Conservation (phyloP, 2,797 vertebrate species). For the Coilia nasus region DNA sequence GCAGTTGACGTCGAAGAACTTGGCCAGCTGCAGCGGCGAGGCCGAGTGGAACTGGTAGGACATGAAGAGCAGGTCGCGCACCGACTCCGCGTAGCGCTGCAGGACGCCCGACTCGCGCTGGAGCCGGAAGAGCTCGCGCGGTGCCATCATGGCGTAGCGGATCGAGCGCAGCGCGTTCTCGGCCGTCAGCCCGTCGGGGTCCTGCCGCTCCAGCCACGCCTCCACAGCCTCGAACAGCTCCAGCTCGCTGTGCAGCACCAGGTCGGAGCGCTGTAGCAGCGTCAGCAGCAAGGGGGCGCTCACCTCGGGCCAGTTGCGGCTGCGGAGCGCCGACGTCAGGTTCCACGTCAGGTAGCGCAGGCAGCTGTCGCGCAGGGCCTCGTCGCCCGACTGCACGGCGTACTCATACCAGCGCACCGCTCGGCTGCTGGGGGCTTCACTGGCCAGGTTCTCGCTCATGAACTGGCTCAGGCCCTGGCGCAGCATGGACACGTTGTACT, state of each 20-base stretch:
- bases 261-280: slow-evolving; percentile 87
- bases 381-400: slow-evolving; percentile 75
- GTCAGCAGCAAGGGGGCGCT: slow-evolving; percentile 84
- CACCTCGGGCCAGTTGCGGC: slow-evolving; percentile 81
- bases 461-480: slow-evolving; percentile 86
- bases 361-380: slow-evolving; percentile 82
- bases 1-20: slow-evolving; percentile 93
- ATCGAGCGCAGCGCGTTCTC: slow-evolving; percentile 83
- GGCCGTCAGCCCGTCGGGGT: slow-evolving; percentile 75
- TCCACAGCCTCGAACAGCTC: slow-evolving; percentile 88
- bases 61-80: slow-evolving; percentile 90
- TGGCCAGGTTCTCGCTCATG: slow-evolving; percentile 87
- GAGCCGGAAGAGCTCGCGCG: slow-evolving; percentile 87
- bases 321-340: slow-evolving; percentile 83
- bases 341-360: slow-evolving; percentile 93
- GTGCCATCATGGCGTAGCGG: slow-evolving; percentile 92
- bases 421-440: slow-evolving; percentile 81
- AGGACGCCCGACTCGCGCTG: slow-evolving; percentile 84
- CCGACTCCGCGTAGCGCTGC: slow-evolving; percentile 76
- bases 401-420: slow-evolving; percentile 96
- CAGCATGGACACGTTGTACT: slow-evolving; percentile 82
- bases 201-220: slow-evolving; percentile 80
- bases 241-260: slow-evolving; percentile 88
- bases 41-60: slow-evolving; percentile 96
- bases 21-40: slow-evolving; percentile 88